Percentiles rank a stretch among this genome's conserved stretches.
Conservation (phyloP, 1,140 invertebrate species). For the Kradibia gibbosae region DNA sequence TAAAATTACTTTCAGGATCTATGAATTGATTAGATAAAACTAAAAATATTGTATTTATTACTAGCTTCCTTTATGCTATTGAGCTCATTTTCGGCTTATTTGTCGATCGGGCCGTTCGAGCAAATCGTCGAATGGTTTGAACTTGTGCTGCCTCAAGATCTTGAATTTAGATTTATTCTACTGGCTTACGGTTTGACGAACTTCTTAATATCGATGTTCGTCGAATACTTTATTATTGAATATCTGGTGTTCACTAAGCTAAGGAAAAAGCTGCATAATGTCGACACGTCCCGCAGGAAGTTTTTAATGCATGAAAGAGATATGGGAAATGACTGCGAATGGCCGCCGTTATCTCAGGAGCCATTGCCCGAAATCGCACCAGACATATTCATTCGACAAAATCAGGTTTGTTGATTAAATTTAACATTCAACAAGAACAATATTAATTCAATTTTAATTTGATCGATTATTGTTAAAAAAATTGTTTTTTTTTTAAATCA, state of each 20-base stretch:
- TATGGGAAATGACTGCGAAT: conserved; percentile 73
- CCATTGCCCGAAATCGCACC: conserved; percentile 64
- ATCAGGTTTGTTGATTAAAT: conserved; percentile 49
- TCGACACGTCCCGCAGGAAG: conserved; percentile 76
- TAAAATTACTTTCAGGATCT: neutral
- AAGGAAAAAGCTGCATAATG: conserved; percentile 72
- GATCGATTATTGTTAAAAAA: no score
- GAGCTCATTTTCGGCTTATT: conserved; percentile 70
- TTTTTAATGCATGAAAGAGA: conserved; percentile 76
- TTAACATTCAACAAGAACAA: no score
- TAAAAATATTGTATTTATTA: conserved; percentile 1
- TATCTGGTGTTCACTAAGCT: conserved; percentile 75
- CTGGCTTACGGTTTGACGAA: conserved; percentile 74
- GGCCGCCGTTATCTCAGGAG: conserved; percentile 74
- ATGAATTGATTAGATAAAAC: neutral
- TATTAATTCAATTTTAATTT: no score
- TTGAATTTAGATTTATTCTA: conserved; percentile 70
- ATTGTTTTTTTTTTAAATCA: no score
- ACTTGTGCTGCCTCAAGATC: conserved; percentile 65
- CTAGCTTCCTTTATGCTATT: conserved; percentile 69
- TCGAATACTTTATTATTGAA: conserved; percentile 76
- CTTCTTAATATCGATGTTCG: conserved; percentile 73
- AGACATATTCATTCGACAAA: conserved; percentile 64
- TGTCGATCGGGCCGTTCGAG: conserved; percentile 71
- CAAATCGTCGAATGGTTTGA: conserved; percentile 68